A percentile compares a stretch with the other conserved stretches of the same genome.
These are phyloP conservation scores for Poeciliopsis presidionis DNA, from an alignment of 2,797 vertebrate genomes.

Conservation along the genomic window DNA sequence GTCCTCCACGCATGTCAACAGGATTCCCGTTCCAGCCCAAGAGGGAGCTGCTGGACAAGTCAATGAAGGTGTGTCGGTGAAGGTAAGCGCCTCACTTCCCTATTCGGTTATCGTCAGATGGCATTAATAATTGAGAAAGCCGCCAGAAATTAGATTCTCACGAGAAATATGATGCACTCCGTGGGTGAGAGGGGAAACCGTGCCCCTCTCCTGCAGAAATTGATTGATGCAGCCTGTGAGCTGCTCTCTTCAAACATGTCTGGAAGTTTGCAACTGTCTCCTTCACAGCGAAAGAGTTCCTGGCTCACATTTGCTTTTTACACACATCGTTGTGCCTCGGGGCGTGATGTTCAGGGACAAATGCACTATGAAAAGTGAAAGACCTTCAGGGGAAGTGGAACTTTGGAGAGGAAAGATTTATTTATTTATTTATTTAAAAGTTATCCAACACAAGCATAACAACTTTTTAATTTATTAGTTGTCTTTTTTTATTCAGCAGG, in stretches of 20 bases:
- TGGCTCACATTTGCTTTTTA: constrained; percentile 29
- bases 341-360: constrained; percentile 17
- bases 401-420: constrained; percentile 13
- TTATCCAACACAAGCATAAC: constrained; percentile 21
- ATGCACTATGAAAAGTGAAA: constrained; percentile 23
- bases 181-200: constrained; percentile 38
- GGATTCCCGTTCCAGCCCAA: constrained; percentile 68
- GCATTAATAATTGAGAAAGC: constrained; percentile 59
- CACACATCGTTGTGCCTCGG: constrained; percentile 22
- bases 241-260: constrained; percentile 22
- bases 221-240: constrained; percentile 51
- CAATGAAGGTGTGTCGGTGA: constrained; percentile 73
- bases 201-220: constrained; percentile 52
- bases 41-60: constrained; percentile 65
- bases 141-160: constrained; percentile 44
- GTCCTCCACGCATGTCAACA: constrained; percentile 57
- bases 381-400: constrained; percentile 18
- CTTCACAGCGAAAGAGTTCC: constrained; percentile 33
- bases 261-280: constrained; percentile 22
- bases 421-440: constrained; percentile 22
- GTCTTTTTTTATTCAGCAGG: background rate
- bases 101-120: constrained; percentile 49
- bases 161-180: constrained; percentile 56
- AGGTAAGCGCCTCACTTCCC: constrained; percentile 75
- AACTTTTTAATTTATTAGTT: background rate